Evolutionary conservation across 92 coral and sea anemone species (phyloP), one percentile per base, ranked within the genome.

Genomic region (Zoanthus gigantus): DNA sequence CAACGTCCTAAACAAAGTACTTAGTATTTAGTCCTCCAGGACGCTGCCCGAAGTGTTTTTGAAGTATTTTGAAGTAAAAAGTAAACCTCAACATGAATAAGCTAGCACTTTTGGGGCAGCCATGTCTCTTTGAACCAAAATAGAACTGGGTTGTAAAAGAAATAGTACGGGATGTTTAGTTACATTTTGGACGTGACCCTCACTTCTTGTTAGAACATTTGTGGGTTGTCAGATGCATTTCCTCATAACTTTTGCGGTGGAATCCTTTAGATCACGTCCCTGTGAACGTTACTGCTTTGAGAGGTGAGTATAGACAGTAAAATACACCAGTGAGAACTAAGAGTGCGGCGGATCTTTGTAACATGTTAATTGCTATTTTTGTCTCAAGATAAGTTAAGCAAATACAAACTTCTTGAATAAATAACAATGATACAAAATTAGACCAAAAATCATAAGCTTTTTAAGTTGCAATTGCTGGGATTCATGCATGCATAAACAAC

Each of bases 171-270:
- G 46, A 63, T 11, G 56, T 17, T 17, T 3, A 76, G n/a, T 77
- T 12, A 34, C 12, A 4, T 1, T 10, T 12, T 32, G 63, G 23
- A 77, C 82, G 68, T 77, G 82, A 77, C 82, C 82, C 30, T 34
- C 17, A 45, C 68, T 77, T 54, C 46, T 50, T 48, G 37, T 77
- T 15, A 32, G 23, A 77, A n/a, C 15, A 6, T 77, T 77, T 69
- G 82, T 13, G 81, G 81, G 46, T 4, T 11, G 13, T 66, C 56
- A 50, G 9, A 50, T 50, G 9, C 82, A 77, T 53, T 77, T 77
- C 82, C 82, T 77, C n/a, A 7, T 30, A 54, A 53, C 18, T 31
- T 77, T 53, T 77, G 82, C 48, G 82, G 82, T 77, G 53, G 66
- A 54, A 29, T 6, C 45, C 17, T 31, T 12, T 6, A 77, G 67